These are phyloP conservation scores for Microcaecilia unicolor DNA, from an alignment of 2,797 vertebrate genomes.

Conservation along the genomic window DNA sequence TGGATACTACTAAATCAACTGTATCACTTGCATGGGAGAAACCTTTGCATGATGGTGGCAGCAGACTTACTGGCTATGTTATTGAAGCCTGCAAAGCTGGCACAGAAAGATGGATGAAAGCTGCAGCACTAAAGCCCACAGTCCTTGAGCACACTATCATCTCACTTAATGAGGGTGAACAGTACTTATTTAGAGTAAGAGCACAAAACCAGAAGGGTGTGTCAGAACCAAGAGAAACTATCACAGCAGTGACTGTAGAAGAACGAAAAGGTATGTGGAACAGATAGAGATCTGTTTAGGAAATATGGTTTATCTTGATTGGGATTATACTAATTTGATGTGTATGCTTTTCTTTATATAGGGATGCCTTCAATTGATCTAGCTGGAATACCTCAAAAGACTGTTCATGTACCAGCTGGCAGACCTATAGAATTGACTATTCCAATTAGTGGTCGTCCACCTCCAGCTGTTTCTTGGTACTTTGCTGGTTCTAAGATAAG, in stretches of 20 bases:
- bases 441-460: constrained; percentile 83
- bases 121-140: constrained; percentile 80
- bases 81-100: constrained; percentile 91
- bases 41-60: constrained; percentile 90
- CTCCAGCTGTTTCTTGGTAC: constrained; percentile 85
- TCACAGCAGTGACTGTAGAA: constrained; percentile 82
- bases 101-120: constrained; percentile 96
- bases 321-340: constrained; percentile 8
- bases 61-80: constrained; percentile 82
- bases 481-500: constrained; percentile 77
- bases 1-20: constrained; percentile 84
- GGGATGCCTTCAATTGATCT: constrained; percentile 87
- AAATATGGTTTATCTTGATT: no score
- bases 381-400: constrained; percentile 83
- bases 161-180: constrained; percentile 90
- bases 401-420: constrained; percentile 78
- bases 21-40: constrained; percentile 92
- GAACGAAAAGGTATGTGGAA: constrained; percentile 80
- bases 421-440: constrained; percentile 82
- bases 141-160: constrained; percentile 82
- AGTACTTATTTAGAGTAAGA: constrained; percentile 87
- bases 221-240: constrained; percentile 82
- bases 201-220: constrained; percentile 88
- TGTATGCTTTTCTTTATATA: constrained; percentile 34
- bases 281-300: no score